Conservation (phyloP, 2,113 vertebrate species). For the Gavia stellata region DNA sequence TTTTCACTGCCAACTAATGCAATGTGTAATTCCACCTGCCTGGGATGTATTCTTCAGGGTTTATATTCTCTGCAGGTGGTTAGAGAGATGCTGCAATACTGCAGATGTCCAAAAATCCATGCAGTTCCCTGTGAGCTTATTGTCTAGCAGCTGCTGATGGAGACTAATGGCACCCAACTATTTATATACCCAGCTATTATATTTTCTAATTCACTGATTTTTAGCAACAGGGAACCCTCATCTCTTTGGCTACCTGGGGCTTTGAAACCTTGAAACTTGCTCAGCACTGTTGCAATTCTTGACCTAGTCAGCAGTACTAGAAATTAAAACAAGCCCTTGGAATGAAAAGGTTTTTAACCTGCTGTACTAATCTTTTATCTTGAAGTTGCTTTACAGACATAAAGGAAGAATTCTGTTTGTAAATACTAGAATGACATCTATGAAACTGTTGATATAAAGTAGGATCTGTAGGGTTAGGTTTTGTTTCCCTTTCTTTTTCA, state of each 20-base stretch:
- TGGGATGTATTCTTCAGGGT: neutral
- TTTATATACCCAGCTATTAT: neutral
- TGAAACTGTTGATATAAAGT: neutral
- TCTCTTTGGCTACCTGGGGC: neutral
- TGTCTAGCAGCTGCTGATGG: neutral
- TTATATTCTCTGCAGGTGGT: neutral
- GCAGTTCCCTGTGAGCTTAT: neutral
- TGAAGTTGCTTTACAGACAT: neutral
- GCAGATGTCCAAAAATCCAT: neutral
- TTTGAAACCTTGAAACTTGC: neutral
- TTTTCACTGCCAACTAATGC: neutral
- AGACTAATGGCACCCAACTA: conserved; percentile 1
- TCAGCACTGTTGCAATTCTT: neutral
- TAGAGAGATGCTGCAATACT: neutral
- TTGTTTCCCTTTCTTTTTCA: neutral
- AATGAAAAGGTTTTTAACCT: neutral
- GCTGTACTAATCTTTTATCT: neutral
- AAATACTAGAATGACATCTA: neutral
- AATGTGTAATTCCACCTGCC: neutral
- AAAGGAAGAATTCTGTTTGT: neutral
- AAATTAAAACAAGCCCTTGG: neutral
- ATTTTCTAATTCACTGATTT: conserved; percentile 38
- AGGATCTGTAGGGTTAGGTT: neutral
- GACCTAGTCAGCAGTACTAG: neutral
- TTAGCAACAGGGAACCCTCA: neutral